Base-by-base conservation (phyloP, 2,797 vertebrate genomes). In the Peromyscus nudipes region DNA sequence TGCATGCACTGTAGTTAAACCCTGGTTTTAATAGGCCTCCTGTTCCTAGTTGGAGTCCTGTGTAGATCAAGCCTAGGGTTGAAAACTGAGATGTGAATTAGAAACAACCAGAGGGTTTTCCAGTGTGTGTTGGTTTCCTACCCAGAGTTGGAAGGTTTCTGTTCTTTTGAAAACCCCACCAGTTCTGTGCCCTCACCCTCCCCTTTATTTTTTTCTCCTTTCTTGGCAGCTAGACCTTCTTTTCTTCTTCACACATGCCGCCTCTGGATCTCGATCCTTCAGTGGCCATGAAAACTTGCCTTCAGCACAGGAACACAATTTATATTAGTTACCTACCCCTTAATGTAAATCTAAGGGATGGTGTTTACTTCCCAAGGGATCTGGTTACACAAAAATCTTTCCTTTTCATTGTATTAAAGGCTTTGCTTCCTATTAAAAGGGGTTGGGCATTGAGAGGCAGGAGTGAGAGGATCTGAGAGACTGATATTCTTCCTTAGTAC, bases 261-360 rank as follows among this genome's bases (percentile, higher is more conserved):
- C 55, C 29, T 79, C 10, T 65, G 57, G 92, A 71, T 86, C 17
- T 19, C 60, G 82, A 46, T 43, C 43, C 77, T 94, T 95, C 34
- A 85, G 75, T 27, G 62, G 69, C 29, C 52, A 19, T 31, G 23
- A 92, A 96, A 94, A 89, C 37, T 84, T 14, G 21, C 21, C 81
- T 87, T 96, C 71, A 85, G 23, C 16, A 14, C 16, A 52, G 80
- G 8, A 62, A 76, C 43, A 73, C 83, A 96, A 94, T 84, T 87
- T 62, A 73, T 37, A 17, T 55, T 76, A 71, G 82, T 65, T 73
- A 71, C 34, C 55, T 84, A 43, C 19, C 69, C 55, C 43, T 90
- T 95, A 11, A 34, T 76, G 43, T 65, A 94, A 89, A 77, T 46
- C 25, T 46, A 29, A 69, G 37, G n/a, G 81, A 21, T 29, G 12